Base-by-base conservation (phyloP, 2,113 vertebrate genomes). In the Vidua chalybeata region DNA sequence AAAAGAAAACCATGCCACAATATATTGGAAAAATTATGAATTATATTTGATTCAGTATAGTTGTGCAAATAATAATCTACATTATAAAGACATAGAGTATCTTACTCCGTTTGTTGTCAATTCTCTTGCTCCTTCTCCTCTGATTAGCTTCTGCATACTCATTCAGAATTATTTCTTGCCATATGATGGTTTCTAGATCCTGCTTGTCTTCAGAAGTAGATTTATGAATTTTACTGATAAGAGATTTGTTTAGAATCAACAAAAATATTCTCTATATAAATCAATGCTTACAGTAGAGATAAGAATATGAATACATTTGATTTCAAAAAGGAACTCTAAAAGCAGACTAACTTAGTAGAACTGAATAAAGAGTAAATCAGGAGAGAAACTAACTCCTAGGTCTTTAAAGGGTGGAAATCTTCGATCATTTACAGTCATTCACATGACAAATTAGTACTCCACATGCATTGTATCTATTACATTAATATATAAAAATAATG, bases 41-140 rank as follows among this genome's bases (percentile, higher is more conserved):
- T 33, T 61, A n/a, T 23, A 72, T 78, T 68, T 68, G 37, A 69
- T 52, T 75, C 49, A 63, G 19, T 64, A 56, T 0, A 84, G 26
- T 14, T 81, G 15, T 55, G 77, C 5, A 68, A 87, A 84, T 31
- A 48, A 49, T 35, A 30, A 61, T 17, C 11, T 62, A 8, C 52
- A 35, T 48, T 15, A 61, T 56, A 87, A 75, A 18, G 94, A 30
- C 48, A 88, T 17, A 96, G 41, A 89, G 39, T 51, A 56, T 49
- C 96, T 97, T 94, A 98, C 98, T 95, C 13, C 8, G 73, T 89
- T 91, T 97, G 52, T 24, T 62, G 77, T 56, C 7, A 9, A 94
- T 48, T 93, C 91, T 97, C 90, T 81, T 82, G 51, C 92, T 97
- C 55, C 80, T 97, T 90, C 84, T 95, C 58, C 86, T 95, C 46